phyloP scores from a whole-genome alignment of 1,140 invertebrate genomes.

The Arion vulgaris region DNA sequence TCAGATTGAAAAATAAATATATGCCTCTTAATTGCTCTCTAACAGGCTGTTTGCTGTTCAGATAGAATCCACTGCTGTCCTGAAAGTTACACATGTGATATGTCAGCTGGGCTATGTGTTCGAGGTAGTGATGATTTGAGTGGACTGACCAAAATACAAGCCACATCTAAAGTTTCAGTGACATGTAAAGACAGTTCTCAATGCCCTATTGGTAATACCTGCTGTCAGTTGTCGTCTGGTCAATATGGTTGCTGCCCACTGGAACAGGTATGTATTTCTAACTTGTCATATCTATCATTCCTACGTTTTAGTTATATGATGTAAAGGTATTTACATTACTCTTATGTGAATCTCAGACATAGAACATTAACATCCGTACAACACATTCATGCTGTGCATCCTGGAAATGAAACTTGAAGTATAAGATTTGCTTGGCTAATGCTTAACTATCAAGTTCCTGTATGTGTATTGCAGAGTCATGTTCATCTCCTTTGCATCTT shows the following conservation, averaged over 20 bases:
- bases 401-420: too few species aligned
- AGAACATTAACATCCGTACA: too few species aligned
- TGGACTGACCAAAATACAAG: constrained; percentile 48
- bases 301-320: too few species aligned
- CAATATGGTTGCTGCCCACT: constrained; percentile 72
- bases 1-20: neutral
- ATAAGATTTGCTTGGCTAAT: too few species aligned
- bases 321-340: too few species aligned
- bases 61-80: constrained; percentile 67
- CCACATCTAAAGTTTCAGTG: constrained; percentile 32
- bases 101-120: constrained; percentile 23
- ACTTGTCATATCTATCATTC: too few species aligned
- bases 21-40: neutral
- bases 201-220: constrained; percentile 71
- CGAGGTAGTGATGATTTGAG: constrained; percentile 37
- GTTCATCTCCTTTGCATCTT: too few species aligned
- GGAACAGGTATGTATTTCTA: constrained; percentile 64
- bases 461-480: too few species aligned
- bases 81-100: constrained; percentile 49
- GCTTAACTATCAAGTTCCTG: too few species aligned
- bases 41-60: constrained; percentile 65
- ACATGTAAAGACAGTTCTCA: constrained; percentile 56
- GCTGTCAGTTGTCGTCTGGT: constrained; percentile 65
- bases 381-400: too few species aligned
- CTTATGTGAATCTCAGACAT: too few species aligned